These are phyloP conservation scores for Limnephilus rhombicus DNA, from an alignment of 2,888 invertebrate genomes.

Conservation along the genomic window DNA sequence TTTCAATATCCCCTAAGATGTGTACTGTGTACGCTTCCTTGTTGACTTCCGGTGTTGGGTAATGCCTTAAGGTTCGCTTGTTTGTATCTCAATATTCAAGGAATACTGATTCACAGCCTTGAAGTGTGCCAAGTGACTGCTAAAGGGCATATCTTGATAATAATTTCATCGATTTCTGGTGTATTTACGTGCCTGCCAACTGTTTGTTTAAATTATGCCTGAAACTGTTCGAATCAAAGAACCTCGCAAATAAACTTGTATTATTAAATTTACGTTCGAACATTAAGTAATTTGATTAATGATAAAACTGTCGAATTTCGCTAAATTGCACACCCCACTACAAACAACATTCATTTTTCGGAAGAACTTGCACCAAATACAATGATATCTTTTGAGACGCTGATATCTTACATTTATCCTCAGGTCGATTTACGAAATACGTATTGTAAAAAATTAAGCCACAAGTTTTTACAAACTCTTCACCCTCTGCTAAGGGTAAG, in stretches of 20 bases:
- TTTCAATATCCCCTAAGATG: conserved; percentile 9
- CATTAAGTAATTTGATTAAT: not conserved
- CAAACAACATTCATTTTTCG: too few relatives aligned
- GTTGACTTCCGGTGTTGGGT: conserved; percentile 18
- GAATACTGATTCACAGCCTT: not conserved
- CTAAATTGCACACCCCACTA: not conserved
- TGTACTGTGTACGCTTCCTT: not conserved
- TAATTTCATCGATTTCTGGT: not conserved
- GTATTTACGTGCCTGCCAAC: not conserved
- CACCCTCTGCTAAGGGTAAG: too few relatives aligned
- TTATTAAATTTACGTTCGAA: not conserved
- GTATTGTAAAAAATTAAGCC: too few relatives aligned
- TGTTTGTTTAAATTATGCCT: not conserved
- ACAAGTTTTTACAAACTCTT: too few relatives aligned
- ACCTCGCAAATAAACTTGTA: not conserved
- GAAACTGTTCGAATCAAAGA: not conserved
- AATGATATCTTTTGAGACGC: too few relatives aligned
- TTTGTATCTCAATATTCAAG: conserved; percentile 13
- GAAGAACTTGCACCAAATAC: too few relatives aligned
- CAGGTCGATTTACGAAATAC: too few relatives aligned
- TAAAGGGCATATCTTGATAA: not conserved
- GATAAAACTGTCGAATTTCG: not conserved
- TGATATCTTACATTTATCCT: too few relatives aligned
- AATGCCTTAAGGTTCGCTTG: not conserved
- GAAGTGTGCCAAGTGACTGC: not conserved